Evolutionary conservation across 2,113 vertebrate species (phyloP).

Genomic region (Rhegmatorhina hoffmannsi): DNA sequence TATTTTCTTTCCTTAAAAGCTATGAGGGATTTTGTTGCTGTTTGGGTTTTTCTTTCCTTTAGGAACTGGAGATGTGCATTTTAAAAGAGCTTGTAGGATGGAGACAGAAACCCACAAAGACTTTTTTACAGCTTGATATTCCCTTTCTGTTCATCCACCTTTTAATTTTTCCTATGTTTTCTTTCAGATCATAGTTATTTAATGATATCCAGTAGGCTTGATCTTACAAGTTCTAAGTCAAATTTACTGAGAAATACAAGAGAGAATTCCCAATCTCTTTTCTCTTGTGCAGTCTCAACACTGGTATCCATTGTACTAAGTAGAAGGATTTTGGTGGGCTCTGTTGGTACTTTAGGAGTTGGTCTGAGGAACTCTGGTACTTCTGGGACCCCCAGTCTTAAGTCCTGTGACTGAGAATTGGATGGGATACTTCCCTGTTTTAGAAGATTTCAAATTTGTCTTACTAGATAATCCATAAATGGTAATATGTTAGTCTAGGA

Average conservation of each 20-base stretch:
- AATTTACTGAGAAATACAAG: not conserved
- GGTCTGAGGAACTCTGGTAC: not conserved
- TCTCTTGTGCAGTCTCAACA: not conserved
- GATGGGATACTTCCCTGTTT: not conserved
- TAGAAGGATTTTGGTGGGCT: rapidly evolving
- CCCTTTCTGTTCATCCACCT: not conserved
- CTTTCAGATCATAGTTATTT: not conserved
- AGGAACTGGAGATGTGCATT: not conserved
- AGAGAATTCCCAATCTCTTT: not conserved
- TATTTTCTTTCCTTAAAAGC: not conserved
- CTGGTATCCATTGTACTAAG: not conserved
- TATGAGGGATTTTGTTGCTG: not conserved
- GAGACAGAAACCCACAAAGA: not conserved
- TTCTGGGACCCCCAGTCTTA: not conserved
- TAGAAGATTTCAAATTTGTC: not conserved
- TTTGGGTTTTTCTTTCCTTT: not conserved
- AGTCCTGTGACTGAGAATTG: not conserved
- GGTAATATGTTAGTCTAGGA: not conserved
- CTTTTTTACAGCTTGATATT: not conserved
- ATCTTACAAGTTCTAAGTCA: not conserved
- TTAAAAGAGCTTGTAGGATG: not conserved
- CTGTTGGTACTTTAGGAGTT: not conserved
- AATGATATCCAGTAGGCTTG: not conserved
- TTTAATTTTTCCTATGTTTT: not conserved
- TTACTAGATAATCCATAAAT: not conserved